These are phyloP conservation scores for Xestobium rufovillosum DNA, from an alignment of 2,888 invertebrate species.

Conservation along the genomic window DNA sequence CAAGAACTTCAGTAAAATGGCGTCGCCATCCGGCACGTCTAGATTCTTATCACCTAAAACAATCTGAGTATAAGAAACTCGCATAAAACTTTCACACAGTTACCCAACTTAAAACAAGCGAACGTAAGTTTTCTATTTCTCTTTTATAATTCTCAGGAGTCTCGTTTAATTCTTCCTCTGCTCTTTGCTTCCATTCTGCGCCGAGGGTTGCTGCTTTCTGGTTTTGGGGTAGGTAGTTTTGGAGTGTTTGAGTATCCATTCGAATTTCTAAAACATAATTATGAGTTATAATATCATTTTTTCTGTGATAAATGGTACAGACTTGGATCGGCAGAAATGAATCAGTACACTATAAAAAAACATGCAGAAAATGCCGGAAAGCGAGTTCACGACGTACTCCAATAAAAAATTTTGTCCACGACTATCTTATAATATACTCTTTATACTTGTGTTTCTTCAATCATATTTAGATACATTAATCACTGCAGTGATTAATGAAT, in stretches of 20 bases:
- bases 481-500: too few relatives aligned
- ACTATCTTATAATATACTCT: too few relatives aligned
- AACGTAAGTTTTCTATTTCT: slow-evolving; percentile 32
- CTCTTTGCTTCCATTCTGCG: slow-evolving; percentile 33
- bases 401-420: too few relatives aligned
- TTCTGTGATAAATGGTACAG: too few relatives aligned
- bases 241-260: slow-evolving; percentile 10
- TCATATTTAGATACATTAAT: too few relatives aligned
- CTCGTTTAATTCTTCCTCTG: slow-evolving; percentile 40
- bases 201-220: slow-evolving; percentile 18
- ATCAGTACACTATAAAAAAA: too few relatives aligned
- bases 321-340: too few relatives aligned
- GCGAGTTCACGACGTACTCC: too few relatives aligned
- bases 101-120: slow-evolving; percentile 33
- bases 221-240: slow-evolving; percentile 6
- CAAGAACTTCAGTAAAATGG: slow-evolving; percentile 50
- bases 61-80: too few relatives aligned
- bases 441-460: too few relatives aligned
- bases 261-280: slow-evolving; percentile 15
- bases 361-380: too few relatives aligned
- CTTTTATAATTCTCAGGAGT: slow-evolving; percentile 35
- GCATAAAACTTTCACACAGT: slow-evolving; percentile 5
- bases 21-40: slow-evolving; percentile 46
- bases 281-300: slow-evolving; percentile 7
- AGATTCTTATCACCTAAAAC: slow-evolving; percentile 38